Base-by-base conservation (phyloP, 2,797 vertebrate genomes). In the Garrulus glandarius region DNA sequence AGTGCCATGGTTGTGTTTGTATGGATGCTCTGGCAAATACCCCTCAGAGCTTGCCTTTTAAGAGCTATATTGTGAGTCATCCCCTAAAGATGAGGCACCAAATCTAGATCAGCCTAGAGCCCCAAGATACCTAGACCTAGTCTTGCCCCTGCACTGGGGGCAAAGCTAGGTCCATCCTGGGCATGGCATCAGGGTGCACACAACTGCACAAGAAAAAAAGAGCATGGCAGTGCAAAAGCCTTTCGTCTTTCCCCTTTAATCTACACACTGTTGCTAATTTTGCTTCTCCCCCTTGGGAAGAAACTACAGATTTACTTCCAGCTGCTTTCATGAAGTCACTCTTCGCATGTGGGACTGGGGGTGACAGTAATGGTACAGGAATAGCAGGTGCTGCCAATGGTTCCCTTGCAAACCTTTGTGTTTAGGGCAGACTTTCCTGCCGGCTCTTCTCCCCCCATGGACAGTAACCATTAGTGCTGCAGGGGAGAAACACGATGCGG, bases 131-230 rank as follows among this genome's bases (percentile, higher is more conserved):
- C 32, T 22, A 20, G 46, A 67, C 19, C 10, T 27, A 53, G 50
- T 43, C 69, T 68, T 76, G 20, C 17, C 26, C 32, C 47, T 71
- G 17, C 26, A 15, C 50, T 67, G 37, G 23, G 17, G 65, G 13
- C 23, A 59, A 36, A 27, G 29, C n/a, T n/a, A 23, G 47, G 41
- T 56, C 32, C 7, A 9, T 70, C n/a, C 55, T 74, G 55, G n/a
- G 19, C 44, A 30, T 1, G 1, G 29, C 6, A 4, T 22, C 23
- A 6, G 23, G 8, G 11, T 1, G 0, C 30, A 14, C 16, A 37
- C 49, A 64, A 3, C 23, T 67, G 68, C 57, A n/a, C 16, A 14
- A 46, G 47, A 4, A 5, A 23, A 65, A 52, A 57, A 37, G 30
- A 85, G 15, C 0, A 0, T 47, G 59, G 57, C 32, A 87, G 10